Evolutionary conservation across 1,140 invertebrate species (phyloP), one percentile per base, ranked within the genome.

Genomic region (Brachionus rotundiformis): DNA sequence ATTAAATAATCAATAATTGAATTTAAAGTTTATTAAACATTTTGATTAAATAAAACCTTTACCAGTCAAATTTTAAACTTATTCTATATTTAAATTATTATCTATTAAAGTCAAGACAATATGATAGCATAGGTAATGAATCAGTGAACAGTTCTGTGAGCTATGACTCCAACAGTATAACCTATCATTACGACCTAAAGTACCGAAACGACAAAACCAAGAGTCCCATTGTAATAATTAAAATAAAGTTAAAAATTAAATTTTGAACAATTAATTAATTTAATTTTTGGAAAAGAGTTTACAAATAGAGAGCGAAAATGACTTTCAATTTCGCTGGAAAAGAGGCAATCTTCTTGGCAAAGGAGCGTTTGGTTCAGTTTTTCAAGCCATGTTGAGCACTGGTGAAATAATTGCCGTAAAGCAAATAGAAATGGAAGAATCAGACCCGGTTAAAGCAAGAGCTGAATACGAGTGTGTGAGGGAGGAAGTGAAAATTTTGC

Each of bases 341-440:
- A 87, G 86, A 80, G 87, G 87, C 49, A 87, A 87, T 82, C 82
- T 87, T 8, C 83, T 88, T 0, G 87, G 87, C 5, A 85, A 85
- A 83, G 87, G 87, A 61, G 87, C 87, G 13, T 88, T 86, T 85
- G 87, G 86, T 63, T 86, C 84, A 5, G 87, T 88, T 3, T 88
- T 85, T 85, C 86, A 86, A 85, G 87, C 86, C 10, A 82, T 88
- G 65, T 87, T 87, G 7, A 86, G 83, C 83, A 85, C 86, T 39
- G 87, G 87, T 7, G 85, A 87, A 63, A 83, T 88, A 44, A 88
- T 88, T 10, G 87, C 87, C 16, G 87, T 88, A 0, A 88, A 88
- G 76, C 86, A 88, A 84, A 88, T 88, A 10, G 86, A 87, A 73
- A 83, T 88, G 41, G 87, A 86, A 80, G 85, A 84, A 13, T 79